Base-by-base conservation (phyloP, 2,888 invertebrate species). In the Liposcelis brunnea region DNA sequence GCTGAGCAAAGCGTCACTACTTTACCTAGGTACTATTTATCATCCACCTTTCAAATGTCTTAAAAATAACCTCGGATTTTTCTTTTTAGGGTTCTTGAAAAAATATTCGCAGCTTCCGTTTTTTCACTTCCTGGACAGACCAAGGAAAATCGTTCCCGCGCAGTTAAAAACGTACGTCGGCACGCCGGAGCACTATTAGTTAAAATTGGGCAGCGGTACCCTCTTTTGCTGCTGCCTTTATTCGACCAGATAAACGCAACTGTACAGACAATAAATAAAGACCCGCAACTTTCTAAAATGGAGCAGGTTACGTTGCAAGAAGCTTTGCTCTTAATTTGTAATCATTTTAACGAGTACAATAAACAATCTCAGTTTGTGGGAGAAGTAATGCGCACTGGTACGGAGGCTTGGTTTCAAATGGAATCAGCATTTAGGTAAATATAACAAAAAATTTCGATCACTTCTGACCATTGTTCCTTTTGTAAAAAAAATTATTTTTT, bases 151-250 rank as follows among this genome's bases (percentile, higher is more conserved):
- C 68, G 81, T 49, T 75, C 77, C 11, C 73, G 80, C 46, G 75
- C 79, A 2, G 81, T 86, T 32, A 85, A 84, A 64, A 87, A 87
- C 58, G 77, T 90, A 7, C 69, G 90, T 3, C 72, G 89, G 0
- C 93, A 93, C 63, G 90, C 90, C 5, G 89, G 89, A 18, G 83
- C 86, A 6, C 66, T 89, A 18, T 78, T 93, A 65, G 89, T 93
- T 10, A 91, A 91, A 63, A 75, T 91, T 36, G 86, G 85, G 14
- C 77, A 82, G 47, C 84, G 85, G 62, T 90, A 86, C 65, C 90
- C 91, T 0, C 62, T 86, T 19, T 66, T 93, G 1, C 63, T 93
- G 47, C 65, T 91, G 58, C 87, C 89, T 1, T 80, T 85, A 32
- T 93, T 91, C 63, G 81, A 83, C 44, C 80, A 85, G 49, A 78